Base-by-base conservation (phyloP, 2,797 vertebrate species). In the Sebastiscus albofasciatus region DNA sequence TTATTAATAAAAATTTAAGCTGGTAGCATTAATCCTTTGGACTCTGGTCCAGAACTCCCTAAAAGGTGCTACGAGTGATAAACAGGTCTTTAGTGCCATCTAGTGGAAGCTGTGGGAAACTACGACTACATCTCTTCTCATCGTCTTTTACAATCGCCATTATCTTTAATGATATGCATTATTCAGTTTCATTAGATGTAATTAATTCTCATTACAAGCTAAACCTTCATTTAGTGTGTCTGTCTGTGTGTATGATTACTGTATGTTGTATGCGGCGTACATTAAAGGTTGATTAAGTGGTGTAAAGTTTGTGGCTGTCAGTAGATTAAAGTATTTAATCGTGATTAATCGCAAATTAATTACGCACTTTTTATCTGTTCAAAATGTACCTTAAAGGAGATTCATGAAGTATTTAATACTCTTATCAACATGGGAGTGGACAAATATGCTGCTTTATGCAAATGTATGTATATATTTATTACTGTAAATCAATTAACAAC, bases 51-150 rank as follows among this genome's bases (percentile, higher is more conserved):
- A 62, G 59, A 64, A 39, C 36, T 16, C 13, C 2, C 4, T 39
- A 10, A 24, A 52, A n/a, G 20, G 12, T 24, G 29, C 6, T 18
- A 2, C 6, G 16, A 42, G 18, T 49, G 12, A 33, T 24, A 68
- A 13, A 3, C 5, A 10, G 14, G 5, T 4, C 14, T 72, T 16
- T 58, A 14, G 6, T 68, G 82, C 62, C 81, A 79, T 39, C 75
- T 73, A 60, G 74, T 79, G 85, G 2, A 9, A 0, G 16, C 11
- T 75, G 52, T 10, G 54, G 9, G 18, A 6, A 80, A 68, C 49
- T 73, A 31, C 52, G 14, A 3, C 20, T 27, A 56, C 22, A 10
- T 27, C 11, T 49, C 10, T 9, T 10, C 2, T 20, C 27, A 11
- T 13, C 4, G 4, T 29, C 34, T 29, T 61, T 42, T 5, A 18